Base-by-base conservation (phyloP, 2,113 vertebrate genomes). In the Bubalus kerabau region DNA sequence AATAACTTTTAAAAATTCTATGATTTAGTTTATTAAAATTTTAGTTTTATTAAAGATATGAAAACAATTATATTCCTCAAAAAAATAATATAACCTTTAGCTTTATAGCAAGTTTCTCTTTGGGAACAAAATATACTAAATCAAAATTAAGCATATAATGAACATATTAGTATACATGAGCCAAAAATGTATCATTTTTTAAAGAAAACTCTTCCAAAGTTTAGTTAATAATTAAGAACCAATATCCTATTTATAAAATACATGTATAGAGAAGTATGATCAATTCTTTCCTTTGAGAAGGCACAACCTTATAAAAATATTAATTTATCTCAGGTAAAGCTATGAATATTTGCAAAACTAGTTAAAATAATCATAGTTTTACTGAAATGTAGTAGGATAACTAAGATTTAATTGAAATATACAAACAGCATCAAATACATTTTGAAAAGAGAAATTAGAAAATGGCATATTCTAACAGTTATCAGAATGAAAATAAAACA, bases 61-160 rank as follows among this genome's bases (percentile, higher is more conserved):
- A 17, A 93, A 89, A 78, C 6, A 86, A 7, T 91, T 95, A 48
- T 46, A 84, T 28, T 86, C 6, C 19, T 93, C 28, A 93, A 96
- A 88, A 17, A 92, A 62, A 7, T 17, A 64, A 2, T 19, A 85
- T 4, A 67, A 9, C 7, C 2, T 62, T 92, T 82, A 92, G 30
- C 21, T 90, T 92, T 89, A 6, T 54, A 90, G 83, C 3, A 52
- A 28, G 1, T 81, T 57, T 88, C 8, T 74, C 6, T 57, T 89
- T 95, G 21, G 36, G 24, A 74, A 90, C 4, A 92, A 96, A 96
- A 40, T 76, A 89, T 52, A 88, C n/a, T 87, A 83, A 94, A 87
- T 92, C 6, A 62, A 5, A 30, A 82, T 60, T 90, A 46, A 92
- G 6, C 2, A 28, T 50, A 54, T 26, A 85, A 15, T 92, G 5